These are phyloP conservation scores for Saimiri boliviensis DNA, from an alignment of 2,113 vertebrate species.

Conservation along the genomic window DNA sequence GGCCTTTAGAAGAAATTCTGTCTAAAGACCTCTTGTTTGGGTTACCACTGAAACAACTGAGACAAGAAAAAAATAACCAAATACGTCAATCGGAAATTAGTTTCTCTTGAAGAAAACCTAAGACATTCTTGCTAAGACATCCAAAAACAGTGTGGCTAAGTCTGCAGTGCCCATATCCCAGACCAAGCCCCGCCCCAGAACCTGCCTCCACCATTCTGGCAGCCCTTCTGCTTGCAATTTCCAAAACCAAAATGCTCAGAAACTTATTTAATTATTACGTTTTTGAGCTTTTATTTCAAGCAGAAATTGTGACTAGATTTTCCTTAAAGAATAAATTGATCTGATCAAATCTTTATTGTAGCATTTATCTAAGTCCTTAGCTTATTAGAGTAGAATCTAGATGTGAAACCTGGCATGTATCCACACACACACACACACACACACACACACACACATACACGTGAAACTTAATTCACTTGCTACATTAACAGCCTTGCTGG, in stretches of 20 bases:
- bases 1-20: background rate
- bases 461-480: slow-evolving; percentile 77
- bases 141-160: background rate
- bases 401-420: background rate
- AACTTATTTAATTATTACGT: background rate
- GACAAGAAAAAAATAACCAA: background rate
- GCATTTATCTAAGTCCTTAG: background rate
- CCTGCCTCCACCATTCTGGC: background rate
- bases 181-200: background rate
- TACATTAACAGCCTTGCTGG: slow-evolving; percentile 81
- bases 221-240: background rate
- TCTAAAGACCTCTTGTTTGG: background rate
- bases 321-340: background rate
- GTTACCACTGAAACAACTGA: background rate
- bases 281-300: background rate
- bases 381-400: background rate
- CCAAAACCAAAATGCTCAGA: background rate
- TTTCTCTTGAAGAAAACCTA: background rate
- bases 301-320: background rate
- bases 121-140: background rate
- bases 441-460: background rate
- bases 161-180: background rate
- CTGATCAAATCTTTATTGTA: background rate
- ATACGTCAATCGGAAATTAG: background rate
- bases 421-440: background rate